These are phyloP conservation scores for Conus betulinus DNA, from an alignment of 1,140 invertebrate genomes.

Conservation along the genomic window DNA sequence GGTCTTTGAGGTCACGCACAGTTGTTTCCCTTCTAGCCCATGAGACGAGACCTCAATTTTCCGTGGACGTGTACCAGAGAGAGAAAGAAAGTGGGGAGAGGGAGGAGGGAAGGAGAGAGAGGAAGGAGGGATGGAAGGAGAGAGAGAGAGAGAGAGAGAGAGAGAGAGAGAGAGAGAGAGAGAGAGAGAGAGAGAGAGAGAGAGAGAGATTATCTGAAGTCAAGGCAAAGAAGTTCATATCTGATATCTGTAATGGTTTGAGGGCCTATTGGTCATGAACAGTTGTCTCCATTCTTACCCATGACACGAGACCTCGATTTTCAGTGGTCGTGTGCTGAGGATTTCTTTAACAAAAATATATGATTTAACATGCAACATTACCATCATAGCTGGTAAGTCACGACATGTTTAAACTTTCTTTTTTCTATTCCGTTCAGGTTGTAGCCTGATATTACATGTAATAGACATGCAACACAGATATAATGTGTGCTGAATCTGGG, in stretches of 20 bases:
- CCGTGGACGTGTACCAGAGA: too few species aligned
- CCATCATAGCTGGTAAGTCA: neutral
- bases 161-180: neutral
- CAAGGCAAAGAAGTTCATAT: neutral
- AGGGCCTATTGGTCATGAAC: neutral
- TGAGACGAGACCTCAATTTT: too few species aligned
- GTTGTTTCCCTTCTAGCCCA: too few species aligned
- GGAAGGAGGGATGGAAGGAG: constrained; percentile 2
- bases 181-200: neutral
- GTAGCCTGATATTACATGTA: too few species aligned
- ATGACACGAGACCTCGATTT: neutral
- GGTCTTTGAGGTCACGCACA: too few species aligned
- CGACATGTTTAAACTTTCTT: neutral
- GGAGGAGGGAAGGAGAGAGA: too few species aligned
- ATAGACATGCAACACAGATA: too few species aligned
- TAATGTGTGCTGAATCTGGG: too few species aligned
- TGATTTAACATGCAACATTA: neutral
- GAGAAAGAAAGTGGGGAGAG: too few species aligned
- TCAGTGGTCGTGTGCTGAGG: too few species aligned
- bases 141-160: neutral
- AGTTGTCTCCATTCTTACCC: too few species aligned
- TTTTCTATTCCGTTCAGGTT: too few species aligned
- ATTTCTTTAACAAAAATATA: neutral
- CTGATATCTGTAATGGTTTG: neutral
- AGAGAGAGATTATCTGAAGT: neutral